phyloP scores from a whole-genome alignment of 2,797 vertebrate species.

The Perodicticus potto region DNA sequence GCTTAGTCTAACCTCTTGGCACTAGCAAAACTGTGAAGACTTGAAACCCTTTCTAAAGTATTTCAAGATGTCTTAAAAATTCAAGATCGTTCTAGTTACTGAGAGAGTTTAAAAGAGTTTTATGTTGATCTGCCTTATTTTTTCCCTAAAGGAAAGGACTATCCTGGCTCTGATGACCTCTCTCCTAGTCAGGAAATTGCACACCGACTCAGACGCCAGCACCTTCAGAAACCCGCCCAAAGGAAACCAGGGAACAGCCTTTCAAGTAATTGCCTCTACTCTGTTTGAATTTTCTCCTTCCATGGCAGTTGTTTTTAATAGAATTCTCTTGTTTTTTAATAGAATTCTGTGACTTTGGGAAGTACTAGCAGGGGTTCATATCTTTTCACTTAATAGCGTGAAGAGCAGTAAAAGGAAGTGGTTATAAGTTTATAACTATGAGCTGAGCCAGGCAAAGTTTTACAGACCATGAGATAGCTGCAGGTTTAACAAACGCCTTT shows the following conservation, averaged over 20 bases:
- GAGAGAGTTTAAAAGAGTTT: constrained; percentile 15
- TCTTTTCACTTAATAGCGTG: constrained; percentile 56
- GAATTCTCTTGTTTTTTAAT: constrained; percentile 66
- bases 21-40: constrained; percentile 67
- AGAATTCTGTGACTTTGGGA: constrained; percentile 57
- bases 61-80: constrained; percentile 76
- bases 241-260: constrained; percentile 31
- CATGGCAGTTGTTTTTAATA: constrained; percentile 62
- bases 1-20: constrained; percentile 74
- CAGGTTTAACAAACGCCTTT: not conserved
- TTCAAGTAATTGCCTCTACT: constrained; percentile 23
- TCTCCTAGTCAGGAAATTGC: constrained; percentile 55
- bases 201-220: constrained; percentile 34
- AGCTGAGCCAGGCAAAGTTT: not conserved
- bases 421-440: constrained; percentile 35
- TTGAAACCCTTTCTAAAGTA: constrained; percentile 69
- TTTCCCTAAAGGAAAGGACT: constrained; percentile 56
- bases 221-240: constrained; percentile 61
- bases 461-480: not conserved
- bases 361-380: constrained; percentile 4
- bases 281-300: constrained; percentile 51
- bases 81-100: constrained; percentile 44
- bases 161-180: constrained; percentile 47
- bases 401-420: constrained; percentile 26
- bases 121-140: constrained; percentile 55